Conservation (phyloP, 2,888 invertebrate species). For the Synanthedon andrenaeformis region DNA sequence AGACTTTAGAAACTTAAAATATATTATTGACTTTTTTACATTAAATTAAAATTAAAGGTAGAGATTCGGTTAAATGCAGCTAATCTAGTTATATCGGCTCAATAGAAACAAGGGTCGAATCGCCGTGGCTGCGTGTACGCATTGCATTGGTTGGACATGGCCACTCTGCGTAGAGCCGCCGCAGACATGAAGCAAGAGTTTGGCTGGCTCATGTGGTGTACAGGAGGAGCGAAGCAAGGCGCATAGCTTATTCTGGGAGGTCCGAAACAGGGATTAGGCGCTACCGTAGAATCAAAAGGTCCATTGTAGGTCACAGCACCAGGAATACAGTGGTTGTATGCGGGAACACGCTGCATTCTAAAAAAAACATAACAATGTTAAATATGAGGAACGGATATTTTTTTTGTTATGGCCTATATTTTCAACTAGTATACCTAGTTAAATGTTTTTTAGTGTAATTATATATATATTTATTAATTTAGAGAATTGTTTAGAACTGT, state of each 20-base stretch:
- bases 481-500: no score
- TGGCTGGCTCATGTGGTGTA: slow-evolving; percentile 8
- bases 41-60: no score
- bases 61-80: slow-evolving; percentile 19
- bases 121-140: slow-evolving; percentile 8
- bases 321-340: slow-evolving; percentile 16
- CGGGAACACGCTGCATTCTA: slow-evolving; percentile 45
- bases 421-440: no score
- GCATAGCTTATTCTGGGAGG: slow-evolving; percentile 7
- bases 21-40: no score
- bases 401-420: no score
- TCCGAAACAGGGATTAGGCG: slow-evolving; percentile 26
- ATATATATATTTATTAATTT: no score
- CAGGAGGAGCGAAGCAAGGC: slow-evolving; percentile 13
- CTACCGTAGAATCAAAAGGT: slow-evolving; percentile 1
- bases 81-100: not conserved
- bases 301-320: slow-evolving; percentile 8
- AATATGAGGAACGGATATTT: no score
- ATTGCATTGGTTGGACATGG: slow-evolving; percentile 13
- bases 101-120: slow-evolving; percentile 16
- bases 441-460: no score
- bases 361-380: slow-evolving; percentile 6
- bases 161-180: slow-evolving; percentile 22
- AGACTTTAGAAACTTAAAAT: no score
- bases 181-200: slow-evolving; percentile 38